These are phyloP conservation scores for Punctoribates punctum DNA, from an alignment of 2,888 invertebrate genomes.

Conservation along the genomic window DNA sequence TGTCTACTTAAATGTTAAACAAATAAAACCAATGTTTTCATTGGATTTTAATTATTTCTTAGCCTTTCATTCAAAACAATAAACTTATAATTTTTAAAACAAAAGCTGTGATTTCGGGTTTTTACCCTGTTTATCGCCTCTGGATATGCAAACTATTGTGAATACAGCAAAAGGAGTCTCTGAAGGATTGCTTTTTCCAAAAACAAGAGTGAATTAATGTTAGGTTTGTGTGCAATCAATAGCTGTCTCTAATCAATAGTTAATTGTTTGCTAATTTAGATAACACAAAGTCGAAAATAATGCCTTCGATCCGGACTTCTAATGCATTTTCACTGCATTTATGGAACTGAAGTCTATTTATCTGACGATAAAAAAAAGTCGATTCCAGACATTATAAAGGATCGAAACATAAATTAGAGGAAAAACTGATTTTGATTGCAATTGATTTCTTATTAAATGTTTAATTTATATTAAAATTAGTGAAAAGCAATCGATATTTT, in stretches of 20 bases:
- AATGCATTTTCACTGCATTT: not conserved
- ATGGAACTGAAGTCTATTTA: constrained; percentile 18
- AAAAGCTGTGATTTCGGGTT: no score
- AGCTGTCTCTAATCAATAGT: constrained; percentile 13
- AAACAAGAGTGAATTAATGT: constrained; percentile 17
- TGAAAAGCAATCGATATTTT: no score
- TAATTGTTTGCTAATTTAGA: constrained; percentile 30
- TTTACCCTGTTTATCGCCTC: no score
- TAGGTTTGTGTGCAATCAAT: constrained; percentile 13
- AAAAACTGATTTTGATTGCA: not conserved
- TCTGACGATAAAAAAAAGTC: constrained; percentile 14
- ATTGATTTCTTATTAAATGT: not conserved
- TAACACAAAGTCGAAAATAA: constrained; percentile 8
- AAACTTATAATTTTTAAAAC: no score
- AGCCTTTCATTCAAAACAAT: no score
- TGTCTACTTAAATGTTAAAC: not conserved
- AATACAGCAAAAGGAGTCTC: no score
- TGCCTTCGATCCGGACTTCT: not conserved
- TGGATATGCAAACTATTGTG: no score
- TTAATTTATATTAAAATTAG: no score
- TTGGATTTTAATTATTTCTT: no score
- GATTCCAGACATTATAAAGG: not conserved
- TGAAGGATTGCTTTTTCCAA: not conserved
- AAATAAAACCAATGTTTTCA: no score
- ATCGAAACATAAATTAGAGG: not conserved